Evolutionary conservation across 2,888 invertebrate species (phyloP), one percentile per base, ranked within the genome.

Genomic region (Steinernema hermaphroditum): DNA sequence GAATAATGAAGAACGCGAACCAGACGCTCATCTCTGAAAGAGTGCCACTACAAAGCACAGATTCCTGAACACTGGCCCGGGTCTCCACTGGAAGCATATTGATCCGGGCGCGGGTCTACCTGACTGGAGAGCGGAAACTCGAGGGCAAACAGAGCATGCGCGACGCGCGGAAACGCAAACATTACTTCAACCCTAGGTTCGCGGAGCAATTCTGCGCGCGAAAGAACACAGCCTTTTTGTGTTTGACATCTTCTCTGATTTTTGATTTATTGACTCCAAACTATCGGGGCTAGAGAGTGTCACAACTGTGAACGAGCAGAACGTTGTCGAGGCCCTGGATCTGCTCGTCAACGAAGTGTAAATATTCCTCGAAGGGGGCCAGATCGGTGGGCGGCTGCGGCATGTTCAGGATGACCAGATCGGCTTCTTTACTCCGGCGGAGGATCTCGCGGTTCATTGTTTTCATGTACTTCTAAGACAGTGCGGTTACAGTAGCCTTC

Each of bases 231-330:
- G 2, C 19, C 2, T 6, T 19, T 2, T 19, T 22, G 62, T 62
- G 32, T 32, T 29, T 62, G 62, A 54, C 54, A 46, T 54, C 54
- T 9, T 24, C 8, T 54, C 27, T 27, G 62, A 62, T 62, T 62
- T 62, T 62, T 62, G 62, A 16, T 62, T 62, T 62, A 62, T 62
- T 62, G 62, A 62, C 62, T 27, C 54, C 46, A 54, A 32, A n/a
- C n/a, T n/a, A n/a, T n/a, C n/a, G n/a, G n/a, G n/a, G n/a, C 62
- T 62, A 32, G 12, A 62, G 62, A 16, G 16, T 32, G 19, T 62
- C 62, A 27, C 29, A 32, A 29, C 62, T 62, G 62, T n/a, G 62
- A 34, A 62, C 62, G 19, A 62, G 62, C 16, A 62, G 62, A 32
- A 62, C 62, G 32, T 62, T 62, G 62, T 62, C 62, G 27, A 62